Evolutionary conservation across 1,140 invertebrate species (phyloP).

Genomic region (Aphaenogaster rudis): DNA sequence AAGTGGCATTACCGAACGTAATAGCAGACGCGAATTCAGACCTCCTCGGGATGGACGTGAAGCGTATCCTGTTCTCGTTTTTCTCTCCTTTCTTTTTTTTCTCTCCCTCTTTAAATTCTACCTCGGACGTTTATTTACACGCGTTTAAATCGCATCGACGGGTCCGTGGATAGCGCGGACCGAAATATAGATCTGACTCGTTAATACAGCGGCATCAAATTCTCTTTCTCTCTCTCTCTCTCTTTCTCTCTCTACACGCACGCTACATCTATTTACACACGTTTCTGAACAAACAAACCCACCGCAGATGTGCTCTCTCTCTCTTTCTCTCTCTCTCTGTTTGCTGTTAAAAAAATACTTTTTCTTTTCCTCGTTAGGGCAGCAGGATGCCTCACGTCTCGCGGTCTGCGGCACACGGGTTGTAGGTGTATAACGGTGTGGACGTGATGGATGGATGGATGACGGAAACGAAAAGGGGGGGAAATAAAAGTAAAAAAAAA

Average conservation of each 20-base stretch:
- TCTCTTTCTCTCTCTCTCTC: not conserved
- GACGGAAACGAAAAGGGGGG: slow-evolving; percentile 27
- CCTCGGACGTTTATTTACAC: slow-evolving; percentile 56
- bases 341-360: slow-evolving; percentile 72
- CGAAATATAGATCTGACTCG: slow-evolving; percentile 49
- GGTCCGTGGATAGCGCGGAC: slow-evolving; percentile 17
- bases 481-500: slow-evolving; percentile 65
- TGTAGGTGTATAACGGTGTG: not conserved
- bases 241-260: not conserved
- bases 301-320: slow-evolving; percentile 44
- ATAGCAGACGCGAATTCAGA: slow-evolving; percentile 52
- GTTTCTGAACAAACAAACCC: slow-evolving; percentile 52
- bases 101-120: slow-evolving; percentile 36
- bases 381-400: slow-evolving; percentile 62
- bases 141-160: slow-evolving; percentile 48
- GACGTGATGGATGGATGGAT: not conserved
- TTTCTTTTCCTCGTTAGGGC: slow-evolving; percentile 4
- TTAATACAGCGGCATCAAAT: slow-evolving; percentile 26
- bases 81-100: slow-evolving; percentile 12
- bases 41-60: slow-evolving; percentile 70
- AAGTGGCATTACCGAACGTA: slow-evolving; percentile 64
- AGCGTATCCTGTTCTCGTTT: slow-evolving; percentile 68
- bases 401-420: slow-evolving; percentile 52
- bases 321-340: slow-evolving; percentile 26
- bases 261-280: slow-evolving; percentile 58